Percentiles rank a stretch among this genome's conserved stretches.
phyloP scores from a whole-genome alignment of 2,888 invertebrate genomes.

The Phyto melanocephala region DNA sequence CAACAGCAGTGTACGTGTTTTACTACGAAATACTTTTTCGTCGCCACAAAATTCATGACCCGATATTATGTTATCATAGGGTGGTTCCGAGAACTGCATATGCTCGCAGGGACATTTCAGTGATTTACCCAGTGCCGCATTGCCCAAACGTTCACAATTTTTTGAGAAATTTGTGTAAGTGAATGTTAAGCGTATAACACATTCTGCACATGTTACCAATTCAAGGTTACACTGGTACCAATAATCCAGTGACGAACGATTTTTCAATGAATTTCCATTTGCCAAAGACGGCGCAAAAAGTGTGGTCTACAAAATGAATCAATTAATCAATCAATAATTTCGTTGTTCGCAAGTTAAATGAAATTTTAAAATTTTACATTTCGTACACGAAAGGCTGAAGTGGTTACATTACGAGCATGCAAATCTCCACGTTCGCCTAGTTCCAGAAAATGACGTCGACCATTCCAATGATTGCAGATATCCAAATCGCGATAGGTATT shows the following conservation, averaged over 20 bases:
- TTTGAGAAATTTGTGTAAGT: constrained; percentile 77
- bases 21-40: constrained; percentile 81
- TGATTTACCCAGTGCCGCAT: constrained; percentile 72
- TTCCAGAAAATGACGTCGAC: constrained; percentile 78
- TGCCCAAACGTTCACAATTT: constrained; percentile 73
- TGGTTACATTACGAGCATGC: constrained; percentile 77
- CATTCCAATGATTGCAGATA: constrained; percentile 79
- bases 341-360: background rate
- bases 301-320: constrained; percentile 69
- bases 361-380: constrained; percentile 33
- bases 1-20: constrained; percentile 82
- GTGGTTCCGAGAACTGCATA: constrained; percentile 83
- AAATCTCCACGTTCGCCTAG: constrained; percentile 78
- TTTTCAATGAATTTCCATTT: constrained; percentile 66
- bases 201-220: constrained; percentile 85
- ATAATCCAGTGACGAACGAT: constrained; percentile 74
- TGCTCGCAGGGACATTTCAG: constrained; percentile 81
- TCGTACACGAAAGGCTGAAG: constrained; percentile 76
- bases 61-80: constrained; percentile 81
- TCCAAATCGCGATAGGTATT: constrained; percentile 76
- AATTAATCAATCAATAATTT: constrained; percentile 2
- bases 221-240: constrained; percentile 83
- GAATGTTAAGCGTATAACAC: constrained; percentile 80
- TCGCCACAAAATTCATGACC: constrained; percentile 83
- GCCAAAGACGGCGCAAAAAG: constrained; percentile 69